Base-by-base conservation (phyloP, 2,113 vertebrate species). In the Zosterops pallidus region DNA sequence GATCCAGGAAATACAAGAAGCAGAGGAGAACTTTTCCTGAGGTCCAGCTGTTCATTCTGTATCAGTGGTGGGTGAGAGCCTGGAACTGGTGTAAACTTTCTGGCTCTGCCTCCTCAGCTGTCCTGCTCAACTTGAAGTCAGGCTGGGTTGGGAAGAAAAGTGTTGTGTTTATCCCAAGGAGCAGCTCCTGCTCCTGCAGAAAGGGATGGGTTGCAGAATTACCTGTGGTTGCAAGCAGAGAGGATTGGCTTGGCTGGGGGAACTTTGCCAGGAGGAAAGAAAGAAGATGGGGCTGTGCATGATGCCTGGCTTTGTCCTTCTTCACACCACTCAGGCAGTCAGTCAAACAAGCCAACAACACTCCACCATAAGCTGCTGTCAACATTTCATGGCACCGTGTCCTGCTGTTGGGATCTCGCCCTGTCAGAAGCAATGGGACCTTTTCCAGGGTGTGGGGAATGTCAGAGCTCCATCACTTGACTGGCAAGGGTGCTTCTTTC, bases 391-490 rank as follows among this genome's bases (percentile, higher is more conserved):
- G 20, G 53, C 2, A 11, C 50, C 46, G 4, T 1, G 7, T 87
- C 81, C 46, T 0, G 0, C 62, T 91, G 50, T 24, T 0, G 1
- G 42, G 84, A 62, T 84, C 55, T 89, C 3, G 0, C 15, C 16
- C 55, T 1, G 1, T 46, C 5, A 4, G 84, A 69, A 52, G 35
- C 71, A 77, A 15, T 0, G 9, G 64, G 60, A 47, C 44, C 39
- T 90, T 71, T 89, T 83, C 44, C 71, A 95, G 57, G 21, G 14
- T 3, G 2, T 7, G 2, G 62, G 75, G 79, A 79, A 89, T 44
- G 70, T 79, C 81, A 82, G 78, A 82, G 71, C 84, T 91, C 93
- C 64, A 82, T 79, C 84, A 39, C 42, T 92, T 83, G 87, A 11
- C 92, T 95, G 94, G 56, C 59, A 88, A 77, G 12, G 33, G 68